phyloP scores from a whole-genome alignment of 1,140 invertebrate species.

The Atta colombica region DNA sequence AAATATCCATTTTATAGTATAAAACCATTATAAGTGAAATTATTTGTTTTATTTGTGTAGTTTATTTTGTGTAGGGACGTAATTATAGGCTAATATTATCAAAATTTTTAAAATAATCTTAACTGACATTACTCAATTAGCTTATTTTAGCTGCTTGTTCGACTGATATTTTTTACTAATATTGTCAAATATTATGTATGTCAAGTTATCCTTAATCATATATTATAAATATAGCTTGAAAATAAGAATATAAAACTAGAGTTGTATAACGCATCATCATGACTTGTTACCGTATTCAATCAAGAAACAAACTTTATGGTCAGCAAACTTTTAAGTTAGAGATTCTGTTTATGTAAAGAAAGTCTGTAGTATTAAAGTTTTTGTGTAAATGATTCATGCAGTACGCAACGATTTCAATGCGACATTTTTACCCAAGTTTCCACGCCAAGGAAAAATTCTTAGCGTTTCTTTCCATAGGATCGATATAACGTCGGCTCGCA shows the following conservation, averaged over 20 bases:
- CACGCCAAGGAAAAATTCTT: neutral
- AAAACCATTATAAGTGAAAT: no score
- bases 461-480: constrained; percentile 34
- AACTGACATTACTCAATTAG: no score
- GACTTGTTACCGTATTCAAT: constrained; percentile 22
- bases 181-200: no score
- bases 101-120: no score
- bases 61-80: no score
- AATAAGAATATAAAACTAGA: neutral
- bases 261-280: no score
- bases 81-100: no score
- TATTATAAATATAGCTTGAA: neutral
- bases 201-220: neutral
- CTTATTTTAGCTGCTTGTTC: no score
- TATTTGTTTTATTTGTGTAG: no score
- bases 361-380: constrained; percentile 20
- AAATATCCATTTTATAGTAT: no score
- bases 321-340: neutral
- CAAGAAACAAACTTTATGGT: neutral
- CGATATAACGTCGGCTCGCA: constrained; percentile 47
- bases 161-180: no score
- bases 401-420: constrained; percentile 20
- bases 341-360: constrained; percentile 19
- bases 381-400: constrained; percentile 33
- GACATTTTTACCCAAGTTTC: constrained; percentile 20